Conservation (phyloP, 64 coral and sea anemone species). For the Montipora sp. region DNA sequence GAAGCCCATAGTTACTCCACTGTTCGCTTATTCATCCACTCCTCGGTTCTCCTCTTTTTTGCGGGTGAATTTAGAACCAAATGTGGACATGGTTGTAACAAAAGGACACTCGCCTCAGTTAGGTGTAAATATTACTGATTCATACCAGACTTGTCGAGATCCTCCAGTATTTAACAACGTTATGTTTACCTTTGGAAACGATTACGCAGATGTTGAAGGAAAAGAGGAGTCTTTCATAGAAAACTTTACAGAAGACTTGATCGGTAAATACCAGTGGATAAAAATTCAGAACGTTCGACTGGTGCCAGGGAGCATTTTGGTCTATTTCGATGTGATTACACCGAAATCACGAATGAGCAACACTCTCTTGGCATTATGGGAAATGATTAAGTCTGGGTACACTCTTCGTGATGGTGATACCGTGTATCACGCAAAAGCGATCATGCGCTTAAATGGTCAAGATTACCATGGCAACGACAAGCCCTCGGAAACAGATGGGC, state of each 20-base stretch:
- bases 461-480: slow-evolving; percentile 46
- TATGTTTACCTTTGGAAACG: slow-evolving; percentile 49
- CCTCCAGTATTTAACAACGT: slow-evolving; percentile 57
- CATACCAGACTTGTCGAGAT: slow-evolving; percentile 54
- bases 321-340: slow-evolving; percentile 45
- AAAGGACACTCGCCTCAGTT: slow-evolving; percentile 72
- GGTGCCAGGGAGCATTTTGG: slow-evolving; percentile 58
- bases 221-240: slow-evolving; percentile 38
- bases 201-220: slow-evolving; percentile 43
- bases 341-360: slow-evolving; percentile 35
- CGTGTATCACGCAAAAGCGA: slow-evolving; percentile 30
- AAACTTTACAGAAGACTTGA: slow-evolving; percentile 23
- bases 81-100: background rate
- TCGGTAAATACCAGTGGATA: background rate
- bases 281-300: slow-evolving; percentile 50
- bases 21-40: background rate
- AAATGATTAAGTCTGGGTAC: slow-evolving; percentile 50
- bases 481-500: background rate
- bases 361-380: slow-evolving; percentile 55
- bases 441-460: slow-evolving; percentile 43
- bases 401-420: background rate
- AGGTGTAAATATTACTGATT: slow-evolving; percentile 46
- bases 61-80: slow-evolving; percentile 21
- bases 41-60: slow-evolving; percentile 5
- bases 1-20: background rate